These are phyloP conservation scores for Sus scrofa DNA, from an alignment of 2,113 vertebrate species.

Conservation along the genomic window DNA sequence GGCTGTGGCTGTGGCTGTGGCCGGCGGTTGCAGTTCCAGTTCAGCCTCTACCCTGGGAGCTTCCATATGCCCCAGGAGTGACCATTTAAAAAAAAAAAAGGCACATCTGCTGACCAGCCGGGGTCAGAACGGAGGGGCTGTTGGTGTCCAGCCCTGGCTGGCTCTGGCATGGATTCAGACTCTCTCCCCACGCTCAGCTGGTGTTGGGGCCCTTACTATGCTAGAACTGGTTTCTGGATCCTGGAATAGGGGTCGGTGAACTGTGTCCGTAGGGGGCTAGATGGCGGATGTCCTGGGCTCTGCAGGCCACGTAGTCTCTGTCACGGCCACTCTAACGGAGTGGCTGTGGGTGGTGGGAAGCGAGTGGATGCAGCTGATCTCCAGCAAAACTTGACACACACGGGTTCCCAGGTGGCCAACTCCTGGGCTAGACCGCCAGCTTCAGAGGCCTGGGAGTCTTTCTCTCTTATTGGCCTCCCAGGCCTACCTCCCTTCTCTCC, in stretches of 20 bases:
- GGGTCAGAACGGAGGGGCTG: rapidly evolving
- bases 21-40: no score
- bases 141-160: rapidly evolving
- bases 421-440: no score
- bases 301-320: background rate
- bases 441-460: no score
- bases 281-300: background rate
- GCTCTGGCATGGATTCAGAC: rapidly evolving
- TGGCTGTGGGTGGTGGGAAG: background rate
- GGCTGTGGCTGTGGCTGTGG: no score
- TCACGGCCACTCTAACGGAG: background rate
- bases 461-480: rapidly evolving
- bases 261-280: background rate
- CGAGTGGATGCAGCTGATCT: background rate
- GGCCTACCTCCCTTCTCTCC: rapidly evolving
- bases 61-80: no score
- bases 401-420: background rate
- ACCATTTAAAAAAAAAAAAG: no score
- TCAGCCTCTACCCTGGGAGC: no score
- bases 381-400: background rate
- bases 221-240: background rate
- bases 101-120: rapidly evolving
- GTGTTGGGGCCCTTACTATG: rapidly evolving
- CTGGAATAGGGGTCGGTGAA: rapidly evolving
- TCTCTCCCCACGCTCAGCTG: no score